Evolutionary conservation across 2,888 invertebrate species (phyloP).

Genomic region (Epirrhoe tristata): DNA sequence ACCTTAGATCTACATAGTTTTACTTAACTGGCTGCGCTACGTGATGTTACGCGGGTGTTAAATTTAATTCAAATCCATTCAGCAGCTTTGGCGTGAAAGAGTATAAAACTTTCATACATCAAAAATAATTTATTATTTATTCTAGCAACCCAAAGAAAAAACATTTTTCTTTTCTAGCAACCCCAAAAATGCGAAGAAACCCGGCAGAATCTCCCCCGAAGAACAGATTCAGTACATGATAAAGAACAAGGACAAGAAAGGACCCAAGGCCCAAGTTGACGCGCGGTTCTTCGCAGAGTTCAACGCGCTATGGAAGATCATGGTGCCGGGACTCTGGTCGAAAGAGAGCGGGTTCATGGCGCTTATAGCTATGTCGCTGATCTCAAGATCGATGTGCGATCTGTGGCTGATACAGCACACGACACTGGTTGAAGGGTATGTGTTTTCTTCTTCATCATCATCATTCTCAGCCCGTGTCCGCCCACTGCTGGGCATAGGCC

Average conservation of each 20-base stretch:
- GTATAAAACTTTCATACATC: too few species aligned
- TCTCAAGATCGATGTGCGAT: slow-evolving; percentile 97
- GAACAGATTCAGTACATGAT: slow-evolving; percentile 93
- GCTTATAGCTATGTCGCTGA: slow-evolving; percentile 91
- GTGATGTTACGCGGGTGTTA: too few species aligned
- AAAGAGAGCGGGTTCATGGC: slow-evolving; percentile 90
- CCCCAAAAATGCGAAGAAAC: slow-evolving; percentile 52
- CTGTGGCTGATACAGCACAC: slow-evolving; percentile 98
- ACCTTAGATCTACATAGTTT: too few species aligned
- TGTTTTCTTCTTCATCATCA: slow-evolving; percentile 40
- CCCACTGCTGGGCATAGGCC: too few species aligned
- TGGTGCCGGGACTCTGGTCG: slow-evolving; percentile 92
- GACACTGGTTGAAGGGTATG: slow-evolving; percentile 96
- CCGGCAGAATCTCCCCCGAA: slow-evolving; percentile 77
- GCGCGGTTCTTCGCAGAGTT: slow-evolving; percentile 90
- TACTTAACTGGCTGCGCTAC: too few species aligned
- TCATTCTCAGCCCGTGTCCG: too few species aligned
- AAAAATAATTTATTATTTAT: too few species aligned
- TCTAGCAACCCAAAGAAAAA: too few species aligned
- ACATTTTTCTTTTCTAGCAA: slow-evolving; percentile 47
- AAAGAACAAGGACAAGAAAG: slow-evolving; percentile 87
- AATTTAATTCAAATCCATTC: too few species aligned
- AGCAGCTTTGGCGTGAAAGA: too few species aligned
- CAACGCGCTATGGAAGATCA: slow-evolving; percentile 88
- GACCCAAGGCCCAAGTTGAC: slow-evolving; percentile 91